Evolutionary conservation across 2,888 invertebrate species (phyloP).

Genomic region (Oeneis ivallda): DNA sequence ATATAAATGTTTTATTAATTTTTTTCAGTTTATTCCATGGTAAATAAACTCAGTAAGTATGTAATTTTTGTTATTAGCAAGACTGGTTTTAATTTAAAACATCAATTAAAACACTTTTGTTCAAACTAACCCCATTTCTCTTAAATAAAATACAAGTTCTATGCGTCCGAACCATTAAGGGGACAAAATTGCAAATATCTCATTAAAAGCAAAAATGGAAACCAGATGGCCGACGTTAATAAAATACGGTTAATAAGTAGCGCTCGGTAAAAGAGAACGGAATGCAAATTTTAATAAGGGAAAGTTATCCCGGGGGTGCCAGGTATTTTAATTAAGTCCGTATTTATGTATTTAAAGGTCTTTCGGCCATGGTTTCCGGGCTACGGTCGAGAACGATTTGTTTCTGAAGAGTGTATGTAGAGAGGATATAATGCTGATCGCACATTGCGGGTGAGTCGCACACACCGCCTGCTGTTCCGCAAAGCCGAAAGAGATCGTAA

Average conservation of each 20-base stretch:
- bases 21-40: no score
- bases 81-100: no score
- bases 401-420: slow-evolving; percentile 1
- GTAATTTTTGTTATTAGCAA: no score
- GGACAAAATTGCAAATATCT: slow-evolving; percentile 22
- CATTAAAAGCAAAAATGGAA: slow-evolving; percentile 29
- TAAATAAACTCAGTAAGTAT: no score
- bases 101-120: no score
- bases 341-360: slow-evolving; percentile 38
- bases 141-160: neutral
- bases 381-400: slow-evolving; percentile 28
- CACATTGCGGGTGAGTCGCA: no score
- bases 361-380: slow-evolving; percentile 22
- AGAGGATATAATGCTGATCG: no score
- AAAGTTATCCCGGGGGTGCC: slow-evolving; percentile 40
- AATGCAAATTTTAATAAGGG: slow-evolving; percentile 42
- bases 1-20: no score
- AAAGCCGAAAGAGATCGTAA: no score
- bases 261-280: slow-evolving; percentile 34
- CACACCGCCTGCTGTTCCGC: no score
- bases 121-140: no score
- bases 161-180: slow-evolving; percentile 1
- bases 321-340: slow-evolving; percentile 43
- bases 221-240: slow-evolving; percentile 32
- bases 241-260: slow-evolving; percentile 36